Evolutionary conservation across 2,888 invertebrate genomes (phyloP).

Genomic region (Heteropelma amictum): DNA sequence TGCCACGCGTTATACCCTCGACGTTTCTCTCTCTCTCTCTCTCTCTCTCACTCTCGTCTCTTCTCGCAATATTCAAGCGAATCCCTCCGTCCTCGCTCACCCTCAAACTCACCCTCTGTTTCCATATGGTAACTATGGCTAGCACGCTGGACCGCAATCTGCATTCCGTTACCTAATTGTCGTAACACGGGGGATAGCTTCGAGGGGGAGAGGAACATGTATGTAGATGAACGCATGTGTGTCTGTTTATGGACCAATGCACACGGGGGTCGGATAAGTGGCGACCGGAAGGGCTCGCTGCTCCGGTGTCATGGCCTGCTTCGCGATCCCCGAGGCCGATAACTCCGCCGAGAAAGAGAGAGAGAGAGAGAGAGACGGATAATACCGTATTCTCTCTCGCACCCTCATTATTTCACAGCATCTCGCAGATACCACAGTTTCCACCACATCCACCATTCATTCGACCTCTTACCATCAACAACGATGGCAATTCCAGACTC

Average conservation of each 20-base stretch:
- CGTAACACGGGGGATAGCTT: conserved; percentile 63
- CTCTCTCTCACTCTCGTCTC: neutral
- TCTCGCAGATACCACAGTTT: conserved; percentile 12
- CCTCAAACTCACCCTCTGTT: conserved; percentile 50
- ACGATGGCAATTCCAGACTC: conserved; percentile 10
- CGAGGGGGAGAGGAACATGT: conserved; percentile 28
- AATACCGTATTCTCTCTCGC: conserved; percentile 25
- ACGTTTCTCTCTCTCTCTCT: conserved; percentile 24
- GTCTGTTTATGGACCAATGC: conserved; percentile 62
- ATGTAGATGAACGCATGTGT: conserved; percentile 59
- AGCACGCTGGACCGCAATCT: conserved; percentile 72
- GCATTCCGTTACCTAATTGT: conserved; percentile 75
- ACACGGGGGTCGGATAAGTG: conserved; percentile 60
- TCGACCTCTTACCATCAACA: conserved; percentile 22
- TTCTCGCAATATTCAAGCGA: neutral
- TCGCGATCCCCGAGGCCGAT: conserved; percentile 56
- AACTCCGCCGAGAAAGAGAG: no score
- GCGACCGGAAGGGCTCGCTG: conserved; percentile 58
- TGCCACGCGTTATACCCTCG: conserved; percentile 31
- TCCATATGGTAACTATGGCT: conserved; percentile 71
- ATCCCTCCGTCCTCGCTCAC: conserved; percentile 13
- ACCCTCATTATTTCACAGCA: conserved; percentile 11
- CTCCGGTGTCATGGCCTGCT: conserved; percentile 31
- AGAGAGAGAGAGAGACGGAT: no score
- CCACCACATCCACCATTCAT: conserved; percentile 3